Base-by-base conservation (phyloP, 2,797 vertebrate species). In the Alosa sapidissima region DNA sequence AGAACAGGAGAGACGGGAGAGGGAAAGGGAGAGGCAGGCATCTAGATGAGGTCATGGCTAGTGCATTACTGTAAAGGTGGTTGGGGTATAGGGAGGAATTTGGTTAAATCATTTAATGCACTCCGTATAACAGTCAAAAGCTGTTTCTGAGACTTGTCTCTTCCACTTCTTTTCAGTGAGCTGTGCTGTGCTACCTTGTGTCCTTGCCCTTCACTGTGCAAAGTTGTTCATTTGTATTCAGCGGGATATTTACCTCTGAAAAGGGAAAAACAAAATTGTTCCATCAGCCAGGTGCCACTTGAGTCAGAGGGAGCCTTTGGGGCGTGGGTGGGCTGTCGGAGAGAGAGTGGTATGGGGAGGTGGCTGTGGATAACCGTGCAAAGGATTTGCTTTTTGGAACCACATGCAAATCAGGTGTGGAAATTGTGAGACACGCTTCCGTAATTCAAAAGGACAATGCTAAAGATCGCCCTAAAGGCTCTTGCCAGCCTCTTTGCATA, bases 381-480 rank as follows among this genome's bases (percentile, higher is more conserved):
- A 13, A 14, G 33, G 68, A 0, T 58, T 75, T 78, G 16, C 24
- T 28, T 65, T 65, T 65, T 65, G 9, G n/a, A 45, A 45, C 72
- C 41, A 21, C 5, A 78, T 78, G 72, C 72, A 78, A 78, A 78
- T 78, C 72, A 45, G 72, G 19, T 45, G 72, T 78, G 36, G 72
- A 78, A 78, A 78, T 47, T 78, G 11, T 45, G 36, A 45, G 41
- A 78, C 28, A 72, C 65, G 28, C 72, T 78, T 47, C 14, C 0
- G 16, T 47, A 78, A 78, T 78, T 78, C 41, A 78, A 78, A 78
- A 78, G 72, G 72, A 78, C 72, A 78, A 45, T 19, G 2, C 72
- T 78, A 19, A 45, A 78, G 72, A 78, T 78, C 19, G 41, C 72
- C 72, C 72, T 16, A 28, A 82, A 55, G 81, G 81, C n/a, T 82